Evolutionary conservation across 2,113 vertebrate species (phyloP), one percentile per base, ranked within the genome.

Genomic region (Scomber scombrus): DNA sequence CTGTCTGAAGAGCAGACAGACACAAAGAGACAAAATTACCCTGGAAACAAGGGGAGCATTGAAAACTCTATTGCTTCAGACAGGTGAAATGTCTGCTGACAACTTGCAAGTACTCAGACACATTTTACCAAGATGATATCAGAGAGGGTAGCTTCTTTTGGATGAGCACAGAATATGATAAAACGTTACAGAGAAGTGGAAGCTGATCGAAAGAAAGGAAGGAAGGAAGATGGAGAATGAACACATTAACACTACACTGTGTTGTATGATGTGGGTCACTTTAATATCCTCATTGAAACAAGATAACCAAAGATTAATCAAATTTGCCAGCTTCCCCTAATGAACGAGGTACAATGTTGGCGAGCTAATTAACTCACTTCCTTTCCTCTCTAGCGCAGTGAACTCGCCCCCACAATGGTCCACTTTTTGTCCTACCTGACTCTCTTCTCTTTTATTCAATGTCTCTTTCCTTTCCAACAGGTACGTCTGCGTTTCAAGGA

Each of bases 401-500:
- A 71, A 26, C 16, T 15, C 23, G 23, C 23, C 23, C 23, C 23
- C 23, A 3, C 23, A 15, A 5, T 52, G 50, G 21, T 71, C 62
- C 13, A 4, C 16, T 2, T 21, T 26, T 9, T n/a, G 1, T 64
- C 43, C 46, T 15, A 3, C 14, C 11, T 34, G 29, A 50, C 11
- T 26, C 18, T 18, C n/a, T 34, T 26, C 11, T 52, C 43, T 3
- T 23, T 61, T n/a, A 47, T 55, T 23, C 16, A 31, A 4, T 51
- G 11, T 15, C 4, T 61, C 49, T 58, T 45, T 40, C 23, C 23
- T 26, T 26, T 26, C 9, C 46, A 26, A 16, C 82, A 96, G 95
- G 95, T 96, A 2, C 94, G 97, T 61, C 94, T 97, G 68, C 97
- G 97, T 74, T 99, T 99, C 85, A 99, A 98, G 84, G 98, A 99